Base-by-base conservation (phyloP, 2,888 invertebrate species). In the Rhorus exstirpatorius region DNA sequence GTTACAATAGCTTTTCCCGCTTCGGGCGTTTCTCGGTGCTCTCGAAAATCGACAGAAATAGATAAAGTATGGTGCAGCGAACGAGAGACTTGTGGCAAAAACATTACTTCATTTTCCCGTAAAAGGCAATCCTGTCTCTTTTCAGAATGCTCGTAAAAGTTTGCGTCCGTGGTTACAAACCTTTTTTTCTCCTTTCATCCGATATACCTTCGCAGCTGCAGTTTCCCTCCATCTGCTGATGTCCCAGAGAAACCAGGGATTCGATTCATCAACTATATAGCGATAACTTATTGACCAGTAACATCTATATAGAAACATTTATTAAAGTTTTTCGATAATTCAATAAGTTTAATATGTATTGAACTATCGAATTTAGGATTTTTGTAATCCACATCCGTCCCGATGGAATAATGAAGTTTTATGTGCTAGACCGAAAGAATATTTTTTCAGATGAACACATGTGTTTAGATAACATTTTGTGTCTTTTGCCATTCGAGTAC, bases 11-110 rank as follows among this genome's bases (percentile, higher is more conserved):
- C 12, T 35, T 31, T 26, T 31, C 8, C 26, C 10, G 46, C 10
- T 17, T 46, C 19, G 58, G 46, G 12, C 8, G 19, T 19, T 44
- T 8, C 3, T 24, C 26, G 10, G 31, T 24, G 12, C 46, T 46
- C 12, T 71, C 19, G 26, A 71, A 58, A 58, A 60, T 31, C 24
- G 44, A 55, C 17, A n/a, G 19, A 8, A 71, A 24, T 10, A 26
- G 17, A 63, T 24, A 41, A 35, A 63, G 6, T 6, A 14, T 46
- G 46, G 60, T 63, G 70, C 41, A 70, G 31, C 10, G 31, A 60
- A 10, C 8, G 12, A 61, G 55, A 55, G 17, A 68, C 46, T 51
- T 55, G 55, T 55, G 17, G 31, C 26, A 6, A 75, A 74, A 77
- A 46, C 51, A 17, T 51, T 24, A 51, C 49, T 61, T 72, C 72